Conservation (phyloP, 2,113 vertebrate genomes). For the Thamnophis sirtalis region DNA sequence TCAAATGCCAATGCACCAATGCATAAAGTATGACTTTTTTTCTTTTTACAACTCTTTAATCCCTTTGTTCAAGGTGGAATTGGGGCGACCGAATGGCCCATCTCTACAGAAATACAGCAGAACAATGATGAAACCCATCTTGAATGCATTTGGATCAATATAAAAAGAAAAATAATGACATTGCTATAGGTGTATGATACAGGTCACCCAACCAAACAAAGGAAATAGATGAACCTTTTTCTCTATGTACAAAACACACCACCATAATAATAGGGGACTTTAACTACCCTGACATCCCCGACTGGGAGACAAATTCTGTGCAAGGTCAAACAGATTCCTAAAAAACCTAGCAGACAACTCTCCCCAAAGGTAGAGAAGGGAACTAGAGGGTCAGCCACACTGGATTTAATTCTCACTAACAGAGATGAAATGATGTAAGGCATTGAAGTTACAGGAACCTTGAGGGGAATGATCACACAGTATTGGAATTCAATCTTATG, state of each 20-base stretch:
- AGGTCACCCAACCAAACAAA: too few species aligned
- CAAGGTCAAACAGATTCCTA: too few species aligned
- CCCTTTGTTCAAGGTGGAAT: background rate
- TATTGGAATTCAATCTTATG: background rate
- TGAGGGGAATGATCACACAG: background rate
- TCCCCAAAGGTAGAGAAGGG: background rate
- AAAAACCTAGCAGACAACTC: too few species aligned
- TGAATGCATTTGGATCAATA: too few species aligned
- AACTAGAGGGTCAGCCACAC: background rate
- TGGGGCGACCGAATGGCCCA: background rate
- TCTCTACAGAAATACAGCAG: too few species aligned
- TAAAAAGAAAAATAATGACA: too few species aligned
- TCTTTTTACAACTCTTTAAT: background rate
- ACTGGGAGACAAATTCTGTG: background rate
- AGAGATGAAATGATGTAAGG: background rate
- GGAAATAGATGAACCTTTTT: background rate
- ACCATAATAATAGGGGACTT: background rate
- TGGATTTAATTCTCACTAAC: too few species aligned
- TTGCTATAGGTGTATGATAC: too few species aligned
- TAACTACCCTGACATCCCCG: too few species aligned
- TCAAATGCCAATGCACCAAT: background rate
- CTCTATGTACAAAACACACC: background rate
- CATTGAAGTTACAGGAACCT: background rate
- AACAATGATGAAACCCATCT: too few species aligned
- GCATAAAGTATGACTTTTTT: background rate